Evolutionary conservation across 2,888 invertebrate genomes (phyloP), one percentile per base, ranked within the genome.

Genomic region (Halocaridina rubra): DNA sequence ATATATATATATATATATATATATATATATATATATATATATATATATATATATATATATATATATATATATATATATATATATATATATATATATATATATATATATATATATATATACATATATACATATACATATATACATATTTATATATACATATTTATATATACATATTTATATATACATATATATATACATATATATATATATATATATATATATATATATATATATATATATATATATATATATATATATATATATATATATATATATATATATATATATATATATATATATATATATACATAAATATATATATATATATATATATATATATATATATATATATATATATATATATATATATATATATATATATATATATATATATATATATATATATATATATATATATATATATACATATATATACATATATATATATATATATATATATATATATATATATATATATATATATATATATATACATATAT

Each of bases 11-110:
- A 24, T 4, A 22, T 67, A 27, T 67, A 67, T 67, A 74, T 39
- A 46, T 74, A 74, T 74, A 46, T 74, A 74, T 46, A 74, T 74
- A 74, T 74, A 74, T 74, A 74, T 74, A 74, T 74, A 74, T 74
- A 74, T 74, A 74, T 74, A 39, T 74, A 74, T 74, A 74, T 46
- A 74, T 39, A 72, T 72, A 72, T 72, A 72, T 72, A 72, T 72
- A 72, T 72, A 39, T 74, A 74, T 33, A 74, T 74, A 74, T 74
- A 74, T 74, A 74, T 74, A 74, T 74, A 74, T 74, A 74, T 74
- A 74, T 74, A 74, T 74, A 74, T 74, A 74, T 74, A 74, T 74
- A 74, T 39, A 74, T 72, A 74, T 74, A 74, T 74, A 74, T 74
- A 74, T 72, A 74, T 74, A 74, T 74, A 74, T 74, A 74, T 74